Percentiles rank a stretch among this genome's conserved stretches.
These are phyloP conservation scores for Scaptomyza montana DNA, from an alignment of 1,140 invertebrate species.

Conservation along the genomic window DNA sequence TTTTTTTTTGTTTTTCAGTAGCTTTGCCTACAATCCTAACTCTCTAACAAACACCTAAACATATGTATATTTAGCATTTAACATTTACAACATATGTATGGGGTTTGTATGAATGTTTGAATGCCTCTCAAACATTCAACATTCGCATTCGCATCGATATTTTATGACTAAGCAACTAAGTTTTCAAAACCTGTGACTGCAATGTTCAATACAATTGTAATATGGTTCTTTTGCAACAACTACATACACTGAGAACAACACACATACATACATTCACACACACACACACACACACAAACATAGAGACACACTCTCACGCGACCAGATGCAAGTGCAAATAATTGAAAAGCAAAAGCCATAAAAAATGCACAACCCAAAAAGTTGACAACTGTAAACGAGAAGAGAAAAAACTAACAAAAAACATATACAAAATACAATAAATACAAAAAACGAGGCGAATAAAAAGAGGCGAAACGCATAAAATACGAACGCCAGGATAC, in stretches of 20 bases:
- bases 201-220: conserved; percentile 10
- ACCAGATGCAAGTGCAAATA: conserved; percentile 60
- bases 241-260: conserved; percentile 24
- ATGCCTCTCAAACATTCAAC: not conserved
- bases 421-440: conserved; percentile 3
- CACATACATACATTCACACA: too few relatives aligned
- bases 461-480: not conserved
- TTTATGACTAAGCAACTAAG: conserved; percentile 25
- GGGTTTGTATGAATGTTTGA: too few relatives aligned
- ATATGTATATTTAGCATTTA: too few relatives aligned
- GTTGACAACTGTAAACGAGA: conserved; percentile 54
- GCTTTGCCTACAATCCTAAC: too few relatives aligned
- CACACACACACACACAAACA: conserved; percentile 12
- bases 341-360: conserved; percentile 33
- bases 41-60: too few relatives aligned
- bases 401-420: conserved; percentile 14
- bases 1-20: too few relatives aligned
- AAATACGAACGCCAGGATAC: conserved; percentile 12
- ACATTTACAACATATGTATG: too few relatives aligned
- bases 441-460: conserved; percentile 2
- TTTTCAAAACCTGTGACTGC: conserved; percentile 6
- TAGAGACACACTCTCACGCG: conserved; percentile 23
- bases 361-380: conserved; percentile 48
- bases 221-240: not conserved
- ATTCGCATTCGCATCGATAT: conserved; percentile 26